A percentile compares a stretch with the other conserved stretches of the same genome.
Evolutionary conservation across 2,888 invertebrate species (phyloP).

Genomic region (Pyrochroa serraticornis): DNA sequence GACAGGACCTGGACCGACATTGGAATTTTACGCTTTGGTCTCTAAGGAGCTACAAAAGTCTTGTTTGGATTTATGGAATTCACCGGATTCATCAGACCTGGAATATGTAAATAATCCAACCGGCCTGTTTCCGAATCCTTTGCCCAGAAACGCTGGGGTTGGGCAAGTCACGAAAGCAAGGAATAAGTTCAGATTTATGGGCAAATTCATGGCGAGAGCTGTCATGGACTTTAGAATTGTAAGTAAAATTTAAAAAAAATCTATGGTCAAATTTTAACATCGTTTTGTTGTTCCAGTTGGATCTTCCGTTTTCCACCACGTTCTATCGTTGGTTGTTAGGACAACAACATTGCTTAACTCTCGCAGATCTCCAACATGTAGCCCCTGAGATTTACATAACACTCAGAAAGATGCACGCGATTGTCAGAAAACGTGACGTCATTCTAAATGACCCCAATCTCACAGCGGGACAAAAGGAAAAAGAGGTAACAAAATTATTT

Average conservation of each 20-base stretch:
- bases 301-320: slow-evolving; percentile 91
- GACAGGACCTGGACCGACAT: slow-evolving; percentile 97
- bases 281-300: slow-evolving; percentile 70
- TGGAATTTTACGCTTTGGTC: slow-evolving; percentile 98
- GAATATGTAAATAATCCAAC: slow-evolving; percentile 80
- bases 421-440: slow-evolving; percentile 73
- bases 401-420: slow-evolving; percentile 76
- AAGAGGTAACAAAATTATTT: too few relatives aligned
- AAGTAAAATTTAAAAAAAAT: slow-evolving; percentile 48
- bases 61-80: slow-evolving; percentile 94
- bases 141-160: slow-evolving; percentile 85
- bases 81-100: slow-evolving; percentile 57
- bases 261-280: slow-evolving; percentile 24
- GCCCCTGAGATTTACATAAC: slow-evolving; percentile 87
- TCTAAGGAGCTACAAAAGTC: slow-evolving; percentile 89
- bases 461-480: slow-evolving; percentile 69
- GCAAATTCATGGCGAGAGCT: slow-evolving; percentile 98
- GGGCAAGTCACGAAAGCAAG: slow-evolving; percentile 83
- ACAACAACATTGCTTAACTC: slow-evolving; percentile 79
- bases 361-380: slow-evolving; percentile 83
- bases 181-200: slow-evolving; percentile 93
- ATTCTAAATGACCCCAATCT: slow-evolving; percentile 67
- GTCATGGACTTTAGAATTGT: slow-evolving; percentile 99
- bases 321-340: slow-evolving; percentile 96
- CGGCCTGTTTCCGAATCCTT: slow-evolving; percentile 91